A percentile compares a stretch with the other conserved stretches of the same genome.
phyloP scores from a whole-genome alignment of 2,888 invertebrate genomes.

The Eucera pruinosa region DNA sequence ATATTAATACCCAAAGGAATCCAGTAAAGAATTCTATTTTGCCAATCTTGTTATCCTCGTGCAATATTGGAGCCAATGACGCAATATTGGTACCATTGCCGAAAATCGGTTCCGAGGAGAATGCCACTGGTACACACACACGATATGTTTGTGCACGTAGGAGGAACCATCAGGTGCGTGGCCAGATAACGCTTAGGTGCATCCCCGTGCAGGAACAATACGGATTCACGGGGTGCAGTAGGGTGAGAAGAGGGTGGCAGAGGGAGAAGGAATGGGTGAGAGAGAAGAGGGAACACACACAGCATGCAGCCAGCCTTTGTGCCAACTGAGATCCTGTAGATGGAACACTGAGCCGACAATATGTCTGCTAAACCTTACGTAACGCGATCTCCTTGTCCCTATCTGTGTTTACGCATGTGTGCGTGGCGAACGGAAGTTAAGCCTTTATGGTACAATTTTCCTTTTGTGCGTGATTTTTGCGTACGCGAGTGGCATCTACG shows the following conservation, averaged over 20 bases:
- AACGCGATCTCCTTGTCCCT: conserved; percentile 64
- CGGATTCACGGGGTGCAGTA: conserved; percentile 15
- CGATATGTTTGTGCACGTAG: conserved; percentile 1
- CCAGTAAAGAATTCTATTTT: no score
- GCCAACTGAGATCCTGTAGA: conserved; percentile 59
- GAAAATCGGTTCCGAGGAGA: background rate
- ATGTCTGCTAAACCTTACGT: conserved; percentile 65
- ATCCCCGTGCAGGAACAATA: conserved; percentile 46
- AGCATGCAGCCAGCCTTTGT: conserved; percentile 53
- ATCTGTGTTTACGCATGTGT: conserved; percentile 30
- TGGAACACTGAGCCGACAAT: conserved; percentile 61
- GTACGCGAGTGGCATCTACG: no score
- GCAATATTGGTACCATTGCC: no score
- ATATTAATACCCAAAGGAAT: no score
- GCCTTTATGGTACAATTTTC: background rate
- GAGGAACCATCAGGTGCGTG: conserved; percentile 30
- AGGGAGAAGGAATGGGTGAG: background rate
- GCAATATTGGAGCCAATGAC: no score
- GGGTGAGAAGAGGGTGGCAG: background rate
- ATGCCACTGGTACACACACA: background rate
- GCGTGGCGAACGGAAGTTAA: conserved; percentile 24
- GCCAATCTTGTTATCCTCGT: no score
- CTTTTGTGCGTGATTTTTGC: no score
- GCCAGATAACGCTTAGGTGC: conserved; percentile 55
- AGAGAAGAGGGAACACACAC: conserved; percentile 3